Evolutionary conservation across 1,140 invertebrate genomes (phyloP).

Genomic region (Bactericera cockerelli): DNA sequence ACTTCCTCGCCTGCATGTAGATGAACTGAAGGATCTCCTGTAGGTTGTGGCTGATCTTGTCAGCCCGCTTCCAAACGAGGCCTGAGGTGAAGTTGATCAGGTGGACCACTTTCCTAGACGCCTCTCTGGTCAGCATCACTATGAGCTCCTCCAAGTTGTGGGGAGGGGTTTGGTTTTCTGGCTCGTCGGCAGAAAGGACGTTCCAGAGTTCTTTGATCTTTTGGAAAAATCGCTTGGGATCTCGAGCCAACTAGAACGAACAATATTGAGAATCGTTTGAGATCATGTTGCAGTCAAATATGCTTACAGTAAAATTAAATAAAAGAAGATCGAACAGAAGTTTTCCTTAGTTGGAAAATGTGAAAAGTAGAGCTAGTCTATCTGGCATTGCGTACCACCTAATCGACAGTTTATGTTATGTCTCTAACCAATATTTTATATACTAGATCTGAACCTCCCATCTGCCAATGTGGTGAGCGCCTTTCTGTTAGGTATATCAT

Average conservation of each 20-base stretch:
- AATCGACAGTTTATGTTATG: too few species aligned
- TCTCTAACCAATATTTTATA: too few species aligned
- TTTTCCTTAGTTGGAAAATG: too few species aligned
- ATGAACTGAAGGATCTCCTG: not conserved
- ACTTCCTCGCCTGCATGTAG: not conserved
- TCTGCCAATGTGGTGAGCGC: too few species aligned
- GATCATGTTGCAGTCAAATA: too few species aligned
- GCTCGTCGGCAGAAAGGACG: constrained; percentile 52
- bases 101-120: constrained; percentile 54
- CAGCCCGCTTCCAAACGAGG: not conserved
- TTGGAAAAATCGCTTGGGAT: constrained; percentile 53
- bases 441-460: too few species aligned
- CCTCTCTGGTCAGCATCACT: constrained; percentile 52
- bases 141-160: constrained; percentile 55
- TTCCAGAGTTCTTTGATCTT: constrained; percentile 54
- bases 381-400: too few species aligned
- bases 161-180: constrained; percentile 64
- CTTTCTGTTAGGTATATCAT: too few species aligned
- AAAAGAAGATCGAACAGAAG: too few species aligned
- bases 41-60: not conserved
- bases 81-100: constrained; percentile 42
- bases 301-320: too few species aligned
- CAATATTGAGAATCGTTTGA: not conserved
- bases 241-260: constrained; percentile 44
- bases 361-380: too few species aligned